Base-by-base conservation (phyloP, 2,797 vertebrate species). In the Sebastes paucispinis region DNA sequence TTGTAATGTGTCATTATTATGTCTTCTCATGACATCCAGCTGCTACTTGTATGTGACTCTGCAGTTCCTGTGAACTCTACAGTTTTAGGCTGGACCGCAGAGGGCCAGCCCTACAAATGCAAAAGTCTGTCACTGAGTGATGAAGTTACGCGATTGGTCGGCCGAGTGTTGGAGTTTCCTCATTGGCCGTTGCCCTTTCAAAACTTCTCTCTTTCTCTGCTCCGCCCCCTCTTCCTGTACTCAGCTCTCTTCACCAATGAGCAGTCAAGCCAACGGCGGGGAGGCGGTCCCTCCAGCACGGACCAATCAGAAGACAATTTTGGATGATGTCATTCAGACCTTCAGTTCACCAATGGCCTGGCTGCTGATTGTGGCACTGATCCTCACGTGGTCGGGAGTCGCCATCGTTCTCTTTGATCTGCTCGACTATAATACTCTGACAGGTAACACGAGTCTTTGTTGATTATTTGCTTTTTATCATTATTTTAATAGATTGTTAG, bases 301-400 rank as follows among this genome's bases (percentile, higher is more conserved):
- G 62, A 80, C 96, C 83, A 97, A 57, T 73, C 84, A 96, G 89
- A 97, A 93, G 87, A 96, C 96, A 1, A 93, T 99, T 87, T 94
- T 96, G 1, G 97, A 98, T 62, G 97, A 99, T 52, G 73, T 99
- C 0, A 86, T 97, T 67, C 86, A 96, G 20, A 99, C 98, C 0
- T 99, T 99, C 91, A 98, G 94, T 82, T 99, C 98, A 1, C 98
- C 98, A 1, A 96, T 97, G 90, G 98, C 97, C 86, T 99, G 98
- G 98, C 92, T 99, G 81, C 96, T 99, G 80, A 96, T 99, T 8
- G 88, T 97, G 72, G 98, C 98, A 39, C 95, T 99, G 86, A 91
- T 99, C 83, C 89, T 99, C 85, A 99, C 98, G 1, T 99, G 98
- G 98, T 97, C 97, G 18, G 97, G 96, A 54, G 98, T 99, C 29